Evolutionary conservation across 1,140 invertebrate genomes (phyloP).

Genomic region (Bathynomus jamesi): DNA sequence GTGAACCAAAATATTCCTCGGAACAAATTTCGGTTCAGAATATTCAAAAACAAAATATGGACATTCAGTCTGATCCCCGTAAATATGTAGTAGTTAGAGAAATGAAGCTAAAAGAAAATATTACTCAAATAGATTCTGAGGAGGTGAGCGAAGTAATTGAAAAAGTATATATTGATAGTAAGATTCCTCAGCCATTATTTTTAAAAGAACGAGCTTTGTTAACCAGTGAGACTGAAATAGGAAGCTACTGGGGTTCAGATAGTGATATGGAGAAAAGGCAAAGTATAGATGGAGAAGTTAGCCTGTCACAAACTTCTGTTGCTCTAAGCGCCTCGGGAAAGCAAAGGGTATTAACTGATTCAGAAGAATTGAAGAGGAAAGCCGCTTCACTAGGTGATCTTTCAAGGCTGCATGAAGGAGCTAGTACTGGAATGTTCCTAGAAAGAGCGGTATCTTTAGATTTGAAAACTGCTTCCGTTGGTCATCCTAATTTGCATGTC

Average conservation of each 20-base stretch:
- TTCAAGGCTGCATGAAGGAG: constrained; percentile 58
- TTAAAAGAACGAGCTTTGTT: too few relatives aligned
- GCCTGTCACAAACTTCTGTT: constrained; percentile 4
- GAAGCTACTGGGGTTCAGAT: constrained; percentile 8
- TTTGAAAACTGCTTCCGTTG: constrained; percentile 54
- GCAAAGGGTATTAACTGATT: constrained; percentile 18
- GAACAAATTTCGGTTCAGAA: too few relatives aligned
- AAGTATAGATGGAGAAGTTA: constrained; percentile 2
- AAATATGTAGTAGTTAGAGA: constrained; percentile 17
- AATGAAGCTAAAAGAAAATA: constrained; percentile 14
- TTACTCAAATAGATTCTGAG: not conserved
- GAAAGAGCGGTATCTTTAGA: constrained; percentile 74
- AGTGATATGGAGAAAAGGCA: constrained; percentile 19
- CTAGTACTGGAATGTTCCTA: constrained; percentile 49
- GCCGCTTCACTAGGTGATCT: constrained; percentile 71
- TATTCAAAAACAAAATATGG: not conserved
- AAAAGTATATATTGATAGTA: too few relatives aligned
- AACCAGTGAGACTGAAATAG: not conserved
- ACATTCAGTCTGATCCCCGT: not conserved
- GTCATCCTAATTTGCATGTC: constrained; percentile 41
- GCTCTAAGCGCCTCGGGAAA: constrained; percentile 3
- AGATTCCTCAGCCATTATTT: too few relatives aligned
- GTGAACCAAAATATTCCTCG: too few relatives aligned
- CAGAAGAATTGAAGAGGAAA: constrained; percentile 60
- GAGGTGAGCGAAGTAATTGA: too few relatives aligned